Conservation (phyloP, 2,113 vertebrate genomes). For the Noturus placidus region DNA sequence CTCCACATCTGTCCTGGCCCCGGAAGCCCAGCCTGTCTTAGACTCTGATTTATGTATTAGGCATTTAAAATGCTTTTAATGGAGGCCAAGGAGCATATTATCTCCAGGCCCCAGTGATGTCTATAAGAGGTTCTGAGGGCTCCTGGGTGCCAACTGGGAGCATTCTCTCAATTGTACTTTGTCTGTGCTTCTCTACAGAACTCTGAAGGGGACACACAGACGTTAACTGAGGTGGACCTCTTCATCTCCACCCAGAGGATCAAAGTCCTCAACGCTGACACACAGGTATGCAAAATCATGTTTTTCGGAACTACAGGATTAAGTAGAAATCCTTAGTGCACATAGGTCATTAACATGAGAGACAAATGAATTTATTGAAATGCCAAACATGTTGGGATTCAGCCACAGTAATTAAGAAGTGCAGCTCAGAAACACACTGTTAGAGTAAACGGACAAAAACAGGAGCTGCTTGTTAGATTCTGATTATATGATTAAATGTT, state of each 20-base stretch:
- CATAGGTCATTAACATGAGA: neutral
- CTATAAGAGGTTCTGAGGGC: conserved; percentile 15
- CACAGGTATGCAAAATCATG: conserved; percentile 71
- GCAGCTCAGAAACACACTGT: neutral
- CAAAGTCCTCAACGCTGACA: conserved; percentile 86
- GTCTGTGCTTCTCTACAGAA: conserved; percentile 62
- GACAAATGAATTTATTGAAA: neutral
- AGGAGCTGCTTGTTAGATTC: neutral
- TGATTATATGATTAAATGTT: neutral
- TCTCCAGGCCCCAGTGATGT: conserved; percentile 8
- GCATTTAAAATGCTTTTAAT: conserved; percentile 33
- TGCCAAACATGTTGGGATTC: neutral
- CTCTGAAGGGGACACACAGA: conserved; percentile 81
- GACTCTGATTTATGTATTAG: conserved; percentile 46
- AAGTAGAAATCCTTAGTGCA: neutral
- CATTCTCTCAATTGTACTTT: conserved; percentile 16
- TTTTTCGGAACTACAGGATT: neutral
- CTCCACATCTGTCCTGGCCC: conserved; percentile 9
- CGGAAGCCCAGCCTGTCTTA: conserved; percentile 32
- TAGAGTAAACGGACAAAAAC: neutral
- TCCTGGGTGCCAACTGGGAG: neutral
- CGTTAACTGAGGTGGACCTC: conserved; percentile 84
- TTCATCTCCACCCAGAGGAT: conserved; percentile 90
- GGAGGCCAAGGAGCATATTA: conserved; percentile 28
- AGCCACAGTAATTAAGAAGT: conserved; percentile 1